Conservation (phyloP, 2,113 vertebrate species). For the Colius striatus region DNA sequence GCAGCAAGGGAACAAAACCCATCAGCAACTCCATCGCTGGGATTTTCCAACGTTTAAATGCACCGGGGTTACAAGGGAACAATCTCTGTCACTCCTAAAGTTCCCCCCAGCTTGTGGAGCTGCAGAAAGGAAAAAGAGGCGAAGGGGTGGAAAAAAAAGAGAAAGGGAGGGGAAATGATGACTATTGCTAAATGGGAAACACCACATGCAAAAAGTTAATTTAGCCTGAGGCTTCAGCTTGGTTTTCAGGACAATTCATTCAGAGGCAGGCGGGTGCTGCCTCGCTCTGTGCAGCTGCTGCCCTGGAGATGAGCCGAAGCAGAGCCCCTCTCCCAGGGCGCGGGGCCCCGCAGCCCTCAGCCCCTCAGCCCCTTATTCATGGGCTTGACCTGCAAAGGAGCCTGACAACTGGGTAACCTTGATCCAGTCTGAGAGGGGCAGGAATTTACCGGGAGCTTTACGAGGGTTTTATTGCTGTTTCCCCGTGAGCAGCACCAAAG, state of each 20-base stretch:
- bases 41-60: conserved; percentile 32
- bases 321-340: background rate
- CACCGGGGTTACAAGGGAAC: conserved; percentile 30
- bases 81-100: conserved; percentile 17
- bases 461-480: background rate
- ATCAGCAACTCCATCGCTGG: background rate
- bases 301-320: background rate
- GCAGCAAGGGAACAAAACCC: conserved; percentile 46
- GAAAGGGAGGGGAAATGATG: background rate
- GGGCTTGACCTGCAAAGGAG: background rate
- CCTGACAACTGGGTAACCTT: background rate
- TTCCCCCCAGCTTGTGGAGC: background rate
- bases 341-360: background rate
- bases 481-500: background rate
- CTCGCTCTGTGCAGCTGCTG: background rate
- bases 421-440: background rate
- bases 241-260: background rate
- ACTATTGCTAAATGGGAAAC: background rate
- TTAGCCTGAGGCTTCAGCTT: background rate
- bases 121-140: background rate
- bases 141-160: background rate
- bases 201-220: background rate
- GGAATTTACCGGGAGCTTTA: background rate
- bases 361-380: background rate
- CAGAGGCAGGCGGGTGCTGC: background rate